Evolutionary conservation across 2,888 invertebrate species (phyloP), one percentile per base, ranked within the genome.

Genomic region (Patella caerulea): DNA sequence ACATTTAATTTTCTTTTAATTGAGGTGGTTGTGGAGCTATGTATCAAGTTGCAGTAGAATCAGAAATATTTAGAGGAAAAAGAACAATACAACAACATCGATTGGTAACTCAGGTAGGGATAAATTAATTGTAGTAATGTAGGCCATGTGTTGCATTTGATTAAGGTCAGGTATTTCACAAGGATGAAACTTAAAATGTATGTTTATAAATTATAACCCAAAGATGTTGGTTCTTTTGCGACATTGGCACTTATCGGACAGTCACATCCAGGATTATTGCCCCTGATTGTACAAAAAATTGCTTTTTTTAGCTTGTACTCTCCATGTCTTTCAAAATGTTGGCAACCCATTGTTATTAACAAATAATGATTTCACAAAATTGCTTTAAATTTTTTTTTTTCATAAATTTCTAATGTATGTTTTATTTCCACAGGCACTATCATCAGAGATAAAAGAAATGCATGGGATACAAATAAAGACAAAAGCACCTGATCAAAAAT

Each of bases 21-120:
- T 9, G 83, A 92, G 92, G 92, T 77, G 92, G 92, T 2, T 92
- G 92, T 86, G 92, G 92, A 11, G 89, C 92, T 11, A 92, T 92
- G 92, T 92, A 89, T 84, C 88, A 91, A 77, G 87, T 92, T n/a
- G 82, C 83, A 12, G 88, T 92, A 54, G 91, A 92, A 82, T 86
- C 91, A 11, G 84, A 86, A 70, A 90, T 91, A 75, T 92, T 92
- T 83, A 79, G 86, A 73, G 92, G 92, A 5, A 88, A 89, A 81
- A 84, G 89, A 65, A 91, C 88, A 71, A 88, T 92, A 11, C 83
- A 88, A 78, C 91, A 91, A 76, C 91, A 90, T 78, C 83, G 86
- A 78, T 79, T 90, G 79, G 89, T 91, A 14, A 90, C 88, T 81
- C 83, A 90, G 87, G 91, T 90, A 81, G 72, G 76, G n/a, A 19